These are phyloP conservation scores for Hydroisotoma schaefferi DNA, from an alignment of 2,888 invertebrate genomes.

Conservation along the genomic window DNA sequence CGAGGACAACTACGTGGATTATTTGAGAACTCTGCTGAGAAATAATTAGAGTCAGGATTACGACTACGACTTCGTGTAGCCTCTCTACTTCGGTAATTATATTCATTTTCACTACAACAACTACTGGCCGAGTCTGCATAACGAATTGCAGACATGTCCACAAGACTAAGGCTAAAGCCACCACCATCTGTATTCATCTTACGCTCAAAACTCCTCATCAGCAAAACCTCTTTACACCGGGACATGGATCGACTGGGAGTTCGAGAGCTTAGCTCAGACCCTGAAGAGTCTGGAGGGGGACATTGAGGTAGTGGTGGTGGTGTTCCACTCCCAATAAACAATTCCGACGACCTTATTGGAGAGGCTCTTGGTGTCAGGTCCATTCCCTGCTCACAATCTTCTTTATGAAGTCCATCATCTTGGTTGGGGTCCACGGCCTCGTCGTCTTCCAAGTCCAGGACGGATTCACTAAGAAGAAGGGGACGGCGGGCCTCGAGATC, in stretches of 20 bases:
- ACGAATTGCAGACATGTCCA: slow-evolving; percentile 32
- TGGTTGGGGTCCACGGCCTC: slow-evolving; percentile 25
- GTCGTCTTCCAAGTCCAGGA: slow-evolving; percentile 33
- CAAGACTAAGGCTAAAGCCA: slow-evolving; percentile 20
- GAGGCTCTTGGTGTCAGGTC: slow-evolving; percentile 20
- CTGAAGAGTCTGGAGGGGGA: slow-evolving; percentile 10
- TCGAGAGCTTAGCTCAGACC: neutral
- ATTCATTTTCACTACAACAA: slow-evolving; percentile 30
- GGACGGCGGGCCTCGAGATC: slow-evolving; percentile 45
- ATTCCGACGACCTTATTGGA: neutral
- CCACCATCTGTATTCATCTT: slow-evolving; percentile 16
- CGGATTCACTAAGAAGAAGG: slow-evolving; percentile 35
- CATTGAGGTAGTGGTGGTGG: slow-evolving; percentile 17
- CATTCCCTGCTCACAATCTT: slow-evolving; percentile 10
- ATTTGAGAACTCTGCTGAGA: slow-evolving; percentile 6
- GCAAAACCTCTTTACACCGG: neutral
- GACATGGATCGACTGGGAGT: slow-evolving; percentile 12
- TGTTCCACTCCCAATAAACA: no score
- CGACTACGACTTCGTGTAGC: slow-evolving; percentile 1
- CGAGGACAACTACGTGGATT: neutral
- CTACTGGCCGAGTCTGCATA: slow-evolving; percentile 43
- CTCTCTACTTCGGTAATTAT: slow-evolving; percentile 13
- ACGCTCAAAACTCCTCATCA: slow-evolving; percentile 20
- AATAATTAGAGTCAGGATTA: slow-evolving; percentile 12
- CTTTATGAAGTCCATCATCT: slow-evolving; percentile 1